phyloP scores from a whole-genome alignment of 2,113 vertebrate species.

The Ginglymostoma cirratum region DNA sequence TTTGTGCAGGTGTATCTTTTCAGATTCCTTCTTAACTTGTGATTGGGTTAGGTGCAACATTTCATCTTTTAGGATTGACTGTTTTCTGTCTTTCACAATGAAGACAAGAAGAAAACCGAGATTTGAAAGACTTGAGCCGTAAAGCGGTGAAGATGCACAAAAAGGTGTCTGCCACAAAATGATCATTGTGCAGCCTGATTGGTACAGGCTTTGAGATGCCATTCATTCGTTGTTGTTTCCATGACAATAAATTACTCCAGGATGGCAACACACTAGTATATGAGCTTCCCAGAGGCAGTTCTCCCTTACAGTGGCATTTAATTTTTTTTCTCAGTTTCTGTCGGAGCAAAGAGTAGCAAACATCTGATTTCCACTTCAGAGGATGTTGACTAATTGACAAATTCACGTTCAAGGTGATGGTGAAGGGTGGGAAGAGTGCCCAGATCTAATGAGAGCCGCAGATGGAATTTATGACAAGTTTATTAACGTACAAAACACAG shows the following conservation, averaged over 20 bases:
- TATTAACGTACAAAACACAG: neutral
- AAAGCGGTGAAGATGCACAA: neutral
- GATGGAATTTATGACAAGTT: neutral
- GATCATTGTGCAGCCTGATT: neutral
- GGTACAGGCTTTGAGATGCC: neutral
- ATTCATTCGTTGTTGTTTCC: neutral
- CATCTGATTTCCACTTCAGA: neutral
- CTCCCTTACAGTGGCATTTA: neutral
- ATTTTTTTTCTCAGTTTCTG: neutral
- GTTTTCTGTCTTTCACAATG: neutral
- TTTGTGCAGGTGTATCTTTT: neutral
- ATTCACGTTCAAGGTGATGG: neutral
- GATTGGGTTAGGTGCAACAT: neutral
- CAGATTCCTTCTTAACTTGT: neutral
- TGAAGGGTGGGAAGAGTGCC: neutral
- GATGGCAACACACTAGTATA: neutral
- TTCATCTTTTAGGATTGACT: neutral
- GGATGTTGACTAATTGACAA: conserved; percentile 1
- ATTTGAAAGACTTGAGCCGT: neutral
- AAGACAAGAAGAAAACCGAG: neutral
- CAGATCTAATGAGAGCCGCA: neutral
- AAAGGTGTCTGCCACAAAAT: neutral
- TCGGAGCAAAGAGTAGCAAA: neutral
- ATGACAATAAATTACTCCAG: neutral
- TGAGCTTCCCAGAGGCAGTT: neutral